Percentiles rank a stretch among this genome's conserved stretches.
Evolutionary conservation across 1,140 invertebrate genomes (phyloP).

Genomic region (Platyura marginata): DNA sequence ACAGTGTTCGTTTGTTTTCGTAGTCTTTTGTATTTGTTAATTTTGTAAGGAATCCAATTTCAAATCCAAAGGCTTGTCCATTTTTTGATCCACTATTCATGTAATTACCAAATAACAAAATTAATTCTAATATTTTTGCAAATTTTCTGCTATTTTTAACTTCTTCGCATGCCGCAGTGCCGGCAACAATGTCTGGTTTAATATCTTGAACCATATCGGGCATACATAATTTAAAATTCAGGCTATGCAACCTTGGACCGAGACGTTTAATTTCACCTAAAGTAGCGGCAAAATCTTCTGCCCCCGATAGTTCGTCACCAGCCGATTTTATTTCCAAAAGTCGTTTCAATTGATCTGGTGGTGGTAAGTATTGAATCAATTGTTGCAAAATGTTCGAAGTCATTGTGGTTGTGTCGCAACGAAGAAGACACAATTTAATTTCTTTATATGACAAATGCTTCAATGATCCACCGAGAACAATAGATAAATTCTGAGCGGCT

Average conservation of each 20-base stretch:
- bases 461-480: slow-evolving; percentile 70
- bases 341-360: slow-evolving; percentile 70
- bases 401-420: slow-evolving; percentile 70
- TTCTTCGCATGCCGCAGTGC: slow-evolving; percentile 90
- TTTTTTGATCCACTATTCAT: slow-evolving; percentile 91
- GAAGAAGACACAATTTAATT: slow-evolving; percentile 64
- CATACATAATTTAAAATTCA: slow-evolving; percentile 61
- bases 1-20: slow-evolving; percentile 79
- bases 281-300: slow-evolving; percentile 89
- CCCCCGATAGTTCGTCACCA: slow-evolving; percentile 68
- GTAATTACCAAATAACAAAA: slow-evolving; percentile 83
- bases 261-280: slow-evolving; percentile 79
- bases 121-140: slow-evolving; percentile 70
- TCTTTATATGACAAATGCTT: slow-evolving; percentile 79
- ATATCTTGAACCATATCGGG: slow-evolving; percentile 71
- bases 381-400: slow-evolving; percentile 65
- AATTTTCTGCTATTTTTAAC: slow-evolving; percentile 81
- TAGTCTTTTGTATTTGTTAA: slow-evolving; percentile 85
- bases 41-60: slow-evolving; percentile 92
- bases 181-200: slow-evolving; percentile 89
- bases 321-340: slow-evolving; percentile 60
- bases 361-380: slow-evolving; percentile 75
- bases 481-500: slow-evolving; percentile 87
- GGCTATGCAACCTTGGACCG: slow-evolving; percentile 66
- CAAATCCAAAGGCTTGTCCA: slow-evolving; percentile 86